Evolutionary conservation across 2,113 vertebrate genomes (phyloP), one percentile per base, ranked within the genome.

Genomic region (Misgurnus mizolepis): DNA sequence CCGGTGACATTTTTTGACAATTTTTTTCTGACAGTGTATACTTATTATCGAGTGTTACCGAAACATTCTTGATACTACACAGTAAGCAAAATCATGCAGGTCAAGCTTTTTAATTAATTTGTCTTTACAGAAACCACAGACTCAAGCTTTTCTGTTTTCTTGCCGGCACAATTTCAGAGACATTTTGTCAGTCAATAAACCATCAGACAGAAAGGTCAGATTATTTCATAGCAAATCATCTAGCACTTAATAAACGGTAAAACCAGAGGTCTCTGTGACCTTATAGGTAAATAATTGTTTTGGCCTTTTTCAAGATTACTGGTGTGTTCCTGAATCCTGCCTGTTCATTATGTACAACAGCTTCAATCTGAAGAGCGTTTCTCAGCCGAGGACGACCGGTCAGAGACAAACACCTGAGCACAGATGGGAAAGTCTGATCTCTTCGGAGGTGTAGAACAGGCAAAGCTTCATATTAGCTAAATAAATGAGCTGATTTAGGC

Each of bases 301-400:
- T 74, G 83, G 76, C 74, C 68, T 78, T 84, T 83, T 74, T 76
- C 4, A 40, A 88, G 81, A 88, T 83, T 75, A 75, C 80, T 84
- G 69, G 71, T 84, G 74, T 91, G 90, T 88, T 75, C 78, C 81
- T 78, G 85, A 90, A 91, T 89, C 58, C 43, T n/a, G 56, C 62
- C 34, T 43, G 50, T 86, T 91, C 81, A 91, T 91, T 90, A 91
- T 69, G 27, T 78, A 76, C n/a, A 18, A 67, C 76, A 58, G 71
- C 80, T 4, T 55, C 34, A 58, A 53, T 83, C 83, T 58, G 50
- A 81, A 67, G 78, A 76, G 66, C 22, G 39, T 49, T 79, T 70
- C 12, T 34, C 14, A 15, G 56, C 72, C 41, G 39, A 41, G 43
- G 67, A 62, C 1, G 47, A 74, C 12, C 41, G 9, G 27, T 22